These are phyloP conservation scores for Hippoglossus hippoglossus DNA, from an alignment of 2,797 vertebrate genomes.

Conservation along the genomic window DNA sequence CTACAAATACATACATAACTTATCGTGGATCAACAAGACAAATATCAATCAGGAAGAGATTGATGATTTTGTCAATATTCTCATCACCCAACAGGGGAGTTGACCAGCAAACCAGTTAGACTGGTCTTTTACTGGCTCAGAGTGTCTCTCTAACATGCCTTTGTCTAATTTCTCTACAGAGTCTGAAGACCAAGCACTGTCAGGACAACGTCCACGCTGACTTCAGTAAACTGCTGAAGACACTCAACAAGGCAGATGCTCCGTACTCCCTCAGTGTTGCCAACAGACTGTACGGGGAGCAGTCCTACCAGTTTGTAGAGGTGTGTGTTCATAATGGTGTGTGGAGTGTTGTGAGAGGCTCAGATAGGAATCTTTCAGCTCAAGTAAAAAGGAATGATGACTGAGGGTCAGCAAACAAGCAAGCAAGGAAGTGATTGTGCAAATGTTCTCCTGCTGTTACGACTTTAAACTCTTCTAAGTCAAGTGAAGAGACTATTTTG, in stretches of 20 bases:
- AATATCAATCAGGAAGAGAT: too few relatives aligned
- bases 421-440: neutral
- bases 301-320: constrained; percentile 85
- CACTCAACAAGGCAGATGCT: constrained; percentile 82
- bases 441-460: neutral
- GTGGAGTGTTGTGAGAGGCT: neutral
- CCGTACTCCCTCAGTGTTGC: constrained; percentile 87
- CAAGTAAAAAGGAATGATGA: neutral
- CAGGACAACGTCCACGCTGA: constrained; percentile 66
- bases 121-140: neutral
- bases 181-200: constrained; percentile 67
- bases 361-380: constrained; percentile 1
- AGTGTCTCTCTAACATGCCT: neutral
- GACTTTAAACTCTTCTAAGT: neutral
- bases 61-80: too few relatives aligned
- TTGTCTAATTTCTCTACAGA: constrained; percentile 64
- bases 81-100: too few relatives aligned
- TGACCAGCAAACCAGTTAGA: neutral
- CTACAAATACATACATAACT: neutral
- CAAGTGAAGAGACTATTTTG: neutral
- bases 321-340: constrained; percentile 67
- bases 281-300: constrained; percentile 90
- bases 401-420: neutral
- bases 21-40: too few relatives aligned
- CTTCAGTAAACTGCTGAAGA: constrained; percentile 73